Conservation (phyloP, 2,113 vertebrate species). For the Chinchilla lanigera region DNA sequence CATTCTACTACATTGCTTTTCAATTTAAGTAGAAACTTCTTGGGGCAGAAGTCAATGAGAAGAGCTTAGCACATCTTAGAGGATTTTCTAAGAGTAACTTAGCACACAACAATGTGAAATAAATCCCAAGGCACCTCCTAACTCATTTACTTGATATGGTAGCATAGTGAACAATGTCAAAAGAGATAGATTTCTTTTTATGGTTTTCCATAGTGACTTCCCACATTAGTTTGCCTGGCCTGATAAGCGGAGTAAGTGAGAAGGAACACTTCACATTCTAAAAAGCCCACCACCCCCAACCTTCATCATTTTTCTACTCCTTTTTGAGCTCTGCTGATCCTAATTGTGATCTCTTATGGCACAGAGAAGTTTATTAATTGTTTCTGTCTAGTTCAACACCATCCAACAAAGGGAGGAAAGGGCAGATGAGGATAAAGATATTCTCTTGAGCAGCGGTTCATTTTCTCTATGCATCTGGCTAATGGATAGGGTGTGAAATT, state of each 20-base stretch:
- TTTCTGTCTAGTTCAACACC: constrained; percentile 70
- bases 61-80: neutral
- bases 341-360: constrained; percentile 62
- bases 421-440: constrained; percentile 82
- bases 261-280: constrained; percentile 78
- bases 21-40: neutral
- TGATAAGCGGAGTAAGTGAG: constrained; percentile 78
- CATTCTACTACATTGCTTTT: constrained; percentile 3
- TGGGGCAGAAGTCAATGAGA: neutral
- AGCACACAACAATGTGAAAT: neutral
- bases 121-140: constrained; percentile 24
- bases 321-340: constrained; percentile 2
- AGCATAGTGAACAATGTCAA: constrained; percentile 54
- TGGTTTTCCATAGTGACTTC: constrained; percentile 74
- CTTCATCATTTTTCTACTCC: neutral
- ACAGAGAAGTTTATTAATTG: constrained; percentile 74
- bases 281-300: neutral
- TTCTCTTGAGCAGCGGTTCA: constrained; percentile 60
- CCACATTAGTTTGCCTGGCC: constrained; percentile 49
- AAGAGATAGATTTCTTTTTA: constrained; percentile 78
- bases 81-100: neutral
- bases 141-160: constrained; percentile 66
- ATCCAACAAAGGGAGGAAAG: constrained; percentile 49
- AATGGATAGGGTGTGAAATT: constrained; percentile 77
- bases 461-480: constrained; percentile 78